Conservation (phyloP, 2,888 invertebrate genomes). For the Anoncus sp. region DNA sequence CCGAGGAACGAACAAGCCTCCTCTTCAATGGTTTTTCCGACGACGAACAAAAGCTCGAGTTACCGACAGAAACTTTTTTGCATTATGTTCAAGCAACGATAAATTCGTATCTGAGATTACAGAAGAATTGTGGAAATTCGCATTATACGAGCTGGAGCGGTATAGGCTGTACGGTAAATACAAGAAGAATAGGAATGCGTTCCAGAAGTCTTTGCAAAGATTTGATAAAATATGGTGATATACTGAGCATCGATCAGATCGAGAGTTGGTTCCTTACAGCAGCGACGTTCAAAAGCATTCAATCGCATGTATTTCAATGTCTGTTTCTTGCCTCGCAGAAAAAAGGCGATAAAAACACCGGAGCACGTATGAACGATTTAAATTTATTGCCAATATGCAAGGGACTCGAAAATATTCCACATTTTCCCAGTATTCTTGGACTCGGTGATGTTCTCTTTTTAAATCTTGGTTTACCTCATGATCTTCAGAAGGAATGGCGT, state of each 20-base stretch:
- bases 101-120: constrained; percentile 89
- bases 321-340: constrained; percentile 85
- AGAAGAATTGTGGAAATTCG: constrained; percentile 85
- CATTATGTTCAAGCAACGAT: constrained; percentile 91
- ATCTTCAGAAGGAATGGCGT: constrained; percentile 92
- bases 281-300: constrained; percentile 83
- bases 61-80: constrained; percentile 77
- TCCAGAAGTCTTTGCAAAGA: constrained; percentile 86
- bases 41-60: constrained; percentile 78
- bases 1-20: constrained; percentile 78
- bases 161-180: constrained; percentile 85
- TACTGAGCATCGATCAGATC: constrained; percentile 81
- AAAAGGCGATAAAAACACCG: constrained; percentile 82
- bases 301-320: constrained; percentile 85
- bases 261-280: constrained; percentile 84
- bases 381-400: constrained; percentile 84
- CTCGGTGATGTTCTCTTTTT: constrained; percentile 92
- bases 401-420: constrained; percentile 90
- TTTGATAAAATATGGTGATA: constrained; percentile 81
- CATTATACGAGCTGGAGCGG: constrained; percentile 86
- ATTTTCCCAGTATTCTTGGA: constrained; percentile 90
- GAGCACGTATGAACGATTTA: constrained; percentile 82
- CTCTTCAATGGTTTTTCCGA: constrained; percentile 79
- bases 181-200: constrained; percentile 85
- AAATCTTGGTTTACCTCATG: constrained; percentile 91